Evolutionary conservation across 2,113 vertebrate species (phyloP), one percentile per base, ranked within the genome.

Genomic region (Nematolebias whitei): DNA sequence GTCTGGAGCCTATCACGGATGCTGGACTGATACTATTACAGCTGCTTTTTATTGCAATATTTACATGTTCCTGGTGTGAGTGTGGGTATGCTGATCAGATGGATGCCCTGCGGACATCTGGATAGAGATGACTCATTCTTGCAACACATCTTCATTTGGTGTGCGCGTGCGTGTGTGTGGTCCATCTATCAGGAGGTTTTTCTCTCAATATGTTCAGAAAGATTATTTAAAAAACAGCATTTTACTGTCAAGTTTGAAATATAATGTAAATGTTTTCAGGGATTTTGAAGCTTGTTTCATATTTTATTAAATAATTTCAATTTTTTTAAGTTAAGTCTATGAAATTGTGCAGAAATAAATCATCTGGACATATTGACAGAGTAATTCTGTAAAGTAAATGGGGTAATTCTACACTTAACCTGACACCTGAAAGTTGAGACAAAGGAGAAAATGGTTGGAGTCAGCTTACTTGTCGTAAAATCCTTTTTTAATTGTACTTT

Each of bases 41-140:
- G 69, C 76, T 75, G 86, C 71, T 85, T 89, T n/a, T 91, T 90
- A 89, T 93, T 92, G 88, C 88, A 91, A 91, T 93, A 91, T 93
- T 93, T 93, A 91, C 92, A 91, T 93, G 71, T 74, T 84, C 82
- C 77, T 84, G 63, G 80, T 86, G 83, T 88, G 87, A 85, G 88
- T 80, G 90, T 91, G 90, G 89, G 80, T 89, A 86, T 88, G 89
- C 85, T 90, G 90, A 92, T 93, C 85, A 89, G 82, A 88, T 87
- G 83, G 85, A 91, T 92, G 90, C 92, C 90, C 92, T 85, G 82
- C 90, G 90, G 91, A 92, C 87, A 89, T 86, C 90, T 91, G 88
- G 89, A 92, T 91, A 87, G 82, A 89, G 87, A 91, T 90, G 93
- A 93, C 88, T 93, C 92, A 93, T 91, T 87, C 83, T 84, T 91